Evolutionary conservation across 2,888 invertebrate genomes (phyloP).

Genomic region (Smittia sp.): DNA sequence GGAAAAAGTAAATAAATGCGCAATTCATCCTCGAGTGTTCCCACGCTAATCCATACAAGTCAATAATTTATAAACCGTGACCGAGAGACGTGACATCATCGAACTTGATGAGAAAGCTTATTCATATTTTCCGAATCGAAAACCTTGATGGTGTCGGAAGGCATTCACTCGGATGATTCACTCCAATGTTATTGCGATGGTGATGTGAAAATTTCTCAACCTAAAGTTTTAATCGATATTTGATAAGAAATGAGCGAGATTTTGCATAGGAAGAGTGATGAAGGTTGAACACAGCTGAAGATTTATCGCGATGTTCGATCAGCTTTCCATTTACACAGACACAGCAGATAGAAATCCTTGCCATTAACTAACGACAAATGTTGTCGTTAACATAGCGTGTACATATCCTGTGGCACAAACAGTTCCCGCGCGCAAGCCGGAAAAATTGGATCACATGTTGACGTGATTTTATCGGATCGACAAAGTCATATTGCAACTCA

Average conservation of each 20-base stretch:
- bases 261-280: no score
- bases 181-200: no score
- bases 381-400: background rate
- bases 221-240: no score
- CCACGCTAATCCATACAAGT: background rate
- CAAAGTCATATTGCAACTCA: background rate
- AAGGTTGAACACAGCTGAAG: background rate
- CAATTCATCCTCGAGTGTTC: background rate
- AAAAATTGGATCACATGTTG: constrained; percentile 13
- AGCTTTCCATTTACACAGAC: background rate
- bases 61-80: background rate
- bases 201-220: no score
- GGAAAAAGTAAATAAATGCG: background rate
- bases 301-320: background rate
- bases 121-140: no score
- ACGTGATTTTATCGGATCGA: background rate
- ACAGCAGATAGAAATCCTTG: constrained; percentile 4
- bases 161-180: no score
- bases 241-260: no score
- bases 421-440: background rate
- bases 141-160: no score
- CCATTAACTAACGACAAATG: constrained; percentile 2
- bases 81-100: background rate
- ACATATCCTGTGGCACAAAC: background rate
- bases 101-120: no score